A percentile compares a stretch with the other conserved stretches of the same genome.
Conservation (phyloP, 1,140 invertebrate species). For the Mizuhopecten yessoensis region DNA sequence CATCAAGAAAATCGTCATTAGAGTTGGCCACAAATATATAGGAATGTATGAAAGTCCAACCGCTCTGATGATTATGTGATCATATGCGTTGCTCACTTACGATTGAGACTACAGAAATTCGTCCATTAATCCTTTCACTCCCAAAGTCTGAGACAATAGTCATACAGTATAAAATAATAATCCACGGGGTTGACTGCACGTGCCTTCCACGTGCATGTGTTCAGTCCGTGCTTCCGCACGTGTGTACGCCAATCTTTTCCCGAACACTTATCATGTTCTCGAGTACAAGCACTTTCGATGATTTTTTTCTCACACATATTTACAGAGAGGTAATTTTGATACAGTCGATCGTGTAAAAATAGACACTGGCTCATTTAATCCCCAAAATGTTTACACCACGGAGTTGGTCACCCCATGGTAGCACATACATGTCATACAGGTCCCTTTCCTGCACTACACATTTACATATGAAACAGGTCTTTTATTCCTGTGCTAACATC, state of each 20-base stretch:
- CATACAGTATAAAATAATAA: not conserved
- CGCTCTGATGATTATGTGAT: not conserved
- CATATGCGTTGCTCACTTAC: not conserved
- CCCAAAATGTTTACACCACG: not conserved
- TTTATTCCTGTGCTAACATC: not conserved
- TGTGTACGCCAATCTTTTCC: not conserved
- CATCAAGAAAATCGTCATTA: not conserved
- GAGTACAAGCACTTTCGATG: not conserved
- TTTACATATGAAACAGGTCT: not conserved
- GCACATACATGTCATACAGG: not conserved
- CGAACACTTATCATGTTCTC: not conserved
- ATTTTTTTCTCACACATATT: not conserved
- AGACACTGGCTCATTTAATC: constrained; percentile 37
- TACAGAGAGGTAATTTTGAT: constrained; percentile 5
- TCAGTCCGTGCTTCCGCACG: too few relatives aligned
- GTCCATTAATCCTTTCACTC: not conserved
- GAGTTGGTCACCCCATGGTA: not conserved
- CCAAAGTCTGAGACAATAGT: constrained; percentile 26
- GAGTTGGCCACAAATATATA: not conserved
- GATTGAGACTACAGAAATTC: not conserved
- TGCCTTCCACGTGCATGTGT: not conserved
- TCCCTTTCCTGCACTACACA: not conserved
- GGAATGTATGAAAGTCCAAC: not conserved
- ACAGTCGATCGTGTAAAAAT: not conserved
- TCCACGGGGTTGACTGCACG: constrained; percentile 27